Percentiles rank a stretch among this genome's conserved stretches.
These are phyloP conservation scores for Rhynchonycteris naso DNA, from an alignment of 2,797 vertebrate species.

Conservation along the genomic window DNA sequence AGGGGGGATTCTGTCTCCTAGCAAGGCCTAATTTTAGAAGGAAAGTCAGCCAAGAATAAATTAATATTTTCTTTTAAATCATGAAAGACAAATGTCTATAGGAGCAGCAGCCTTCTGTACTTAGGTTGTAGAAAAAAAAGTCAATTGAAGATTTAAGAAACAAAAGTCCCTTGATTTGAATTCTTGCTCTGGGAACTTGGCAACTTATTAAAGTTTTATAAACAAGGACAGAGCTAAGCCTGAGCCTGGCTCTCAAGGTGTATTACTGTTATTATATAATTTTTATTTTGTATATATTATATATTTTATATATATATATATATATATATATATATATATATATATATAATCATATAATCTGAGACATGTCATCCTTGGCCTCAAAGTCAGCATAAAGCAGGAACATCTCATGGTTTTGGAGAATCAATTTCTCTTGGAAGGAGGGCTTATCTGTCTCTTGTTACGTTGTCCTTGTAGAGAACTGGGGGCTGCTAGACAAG, in stretches of 20 bases:
- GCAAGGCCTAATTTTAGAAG: not conserved
- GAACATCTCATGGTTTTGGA: conserved; percentile 64
- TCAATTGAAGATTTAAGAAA: not conserved
- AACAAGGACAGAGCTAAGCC: not conserved
- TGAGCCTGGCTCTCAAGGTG: not conserved
- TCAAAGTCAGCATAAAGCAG: conserved; percentile 68
- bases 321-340: no score
- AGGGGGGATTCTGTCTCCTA: not conserved
- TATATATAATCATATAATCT: not conserved
- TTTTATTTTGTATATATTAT: no score
- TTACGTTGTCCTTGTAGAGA: not conserved
- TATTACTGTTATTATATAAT: not conserved
- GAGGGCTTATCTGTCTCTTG: conserved; percentile 74
- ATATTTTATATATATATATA: no score
- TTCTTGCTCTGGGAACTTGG: not conserved
- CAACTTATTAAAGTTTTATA: conserved; percentile 8
- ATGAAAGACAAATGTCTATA: not conserved
- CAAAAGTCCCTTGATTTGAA: not conserved
- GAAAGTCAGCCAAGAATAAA: not conserved
- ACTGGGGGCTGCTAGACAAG: conserved; percentile 62
- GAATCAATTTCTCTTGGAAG: conserved; percentile 78
- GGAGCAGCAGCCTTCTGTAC: not conserved
- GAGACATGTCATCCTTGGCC: conserved; percentile 56
- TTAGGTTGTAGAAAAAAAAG: not conserved
- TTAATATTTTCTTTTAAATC: not conserved